A percentile compares a stretch with the other conserved stretches of the same genome.
These are phyloP conservation scores for Parazoanthus swiftii DNA, from an alignment of 92 coral and sea anemone genomes.

Conservation along the genomic window DNA sequence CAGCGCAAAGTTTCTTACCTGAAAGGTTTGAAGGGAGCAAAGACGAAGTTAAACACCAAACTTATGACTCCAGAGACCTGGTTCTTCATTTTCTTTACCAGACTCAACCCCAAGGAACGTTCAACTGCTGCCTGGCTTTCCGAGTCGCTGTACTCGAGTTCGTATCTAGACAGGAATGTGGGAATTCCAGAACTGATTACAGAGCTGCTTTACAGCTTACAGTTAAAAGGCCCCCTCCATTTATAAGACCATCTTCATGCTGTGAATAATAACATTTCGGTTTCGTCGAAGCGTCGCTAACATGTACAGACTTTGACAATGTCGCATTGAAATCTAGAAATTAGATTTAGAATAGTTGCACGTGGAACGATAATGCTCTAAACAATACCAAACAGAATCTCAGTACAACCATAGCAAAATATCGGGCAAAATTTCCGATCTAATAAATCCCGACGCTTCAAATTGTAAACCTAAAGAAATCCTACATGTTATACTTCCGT, in stretches of 20 bases:
- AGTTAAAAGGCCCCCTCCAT: too few relatives aligned
- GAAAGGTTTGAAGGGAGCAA: slow-evolving; percentile 96
- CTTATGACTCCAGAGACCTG: slow-evolving; percentile 92
- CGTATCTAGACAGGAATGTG: slow-evolving; percentile 61
- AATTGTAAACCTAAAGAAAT: not conserved
- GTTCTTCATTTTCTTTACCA: slow-evolving; percentile 84
- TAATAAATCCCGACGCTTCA: not conserved
- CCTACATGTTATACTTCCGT: not conserved
- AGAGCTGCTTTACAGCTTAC: not conserved
- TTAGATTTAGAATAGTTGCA: too few relatives aligned
- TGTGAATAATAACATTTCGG: too few relatives aligned
- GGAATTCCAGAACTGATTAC: not conserved
- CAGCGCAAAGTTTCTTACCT: slow-evolving; percentile 53
- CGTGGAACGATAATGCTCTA: too few relatives aligned
- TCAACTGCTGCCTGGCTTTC: slow-evolving; percentile 92
- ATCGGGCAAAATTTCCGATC: too few relatives aligned
- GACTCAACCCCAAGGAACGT: slow-evolving; percentile 89
- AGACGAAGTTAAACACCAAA: slow-evolving; percentile 85
- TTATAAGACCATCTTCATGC: too few relatives aligned
- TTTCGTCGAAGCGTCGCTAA: too few relatives aligned
- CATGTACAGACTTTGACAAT: too few relatives aligned
- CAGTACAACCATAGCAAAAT: too few relatives aligned
- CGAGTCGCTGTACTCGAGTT: slow-evolving; percentile 78
- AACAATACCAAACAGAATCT: too few relatives aligned
- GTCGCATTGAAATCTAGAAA: too few relatives aligned